Evolutionary conservation across 2,113 vertebrate genomes (phyloP).

Genomic region (Pseudorhombus dupliciocellatus): DNA sequence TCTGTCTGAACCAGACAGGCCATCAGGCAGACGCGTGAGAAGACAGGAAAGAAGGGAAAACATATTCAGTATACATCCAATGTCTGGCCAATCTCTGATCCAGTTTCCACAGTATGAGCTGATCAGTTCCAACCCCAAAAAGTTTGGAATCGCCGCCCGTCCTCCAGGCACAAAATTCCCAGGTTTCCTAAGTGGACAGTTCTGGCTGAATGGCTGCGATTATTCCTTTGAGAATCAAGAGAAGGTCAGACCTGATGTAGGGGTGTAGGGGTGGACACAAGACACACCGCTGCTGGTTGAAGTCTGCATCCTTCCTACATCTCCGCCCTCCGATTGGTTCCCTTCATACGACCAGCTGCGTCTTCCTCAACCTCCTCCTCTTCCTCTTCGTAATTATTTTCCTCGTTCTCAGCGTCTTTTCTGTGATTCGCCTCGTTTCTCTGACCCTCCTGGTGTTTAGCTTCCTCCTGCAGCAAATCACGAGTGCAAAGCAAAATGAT

Average conservation of each 20-base stretch:
- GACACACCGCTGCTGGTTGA: conserved; percentile 44
- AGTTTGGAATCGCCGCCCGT: conserved; percentile 36
- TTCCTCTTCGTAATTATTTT: conserved; percentile 91
- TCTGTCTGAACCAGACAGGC: conserved; percentile 36
- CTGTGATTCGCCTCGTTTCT: conserved; percentile 77
- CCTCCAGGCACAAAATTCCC: conserved; percentile 28
- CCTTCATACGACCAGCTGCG: conserved; percentile 72
- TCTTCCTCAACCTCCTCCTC: conserved; percentile 88
- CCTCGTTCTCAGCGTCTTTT: conserved; percentile 71
- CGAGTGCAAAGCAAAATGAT: not conserved
- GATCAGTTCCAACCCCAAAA: conserved; percentile 48
- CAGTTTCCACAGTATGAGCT: conserved; percentile 53
- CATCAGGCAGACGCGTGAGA: conserved; percentile 31
- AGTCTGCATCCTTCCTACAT: conserved; percentile 82
- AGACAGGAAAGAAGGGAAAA: conserved; percentile 37
- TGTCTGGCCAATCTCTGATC: conserved; percentile 37
- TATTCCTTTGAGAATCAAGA: conserved; percentile 38
- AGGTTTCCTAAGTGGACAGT: conserved; percentile 27
- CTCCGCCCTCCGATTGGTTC: conserved; percentile 85
- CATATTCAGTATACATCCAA: conserved; percentile 32
- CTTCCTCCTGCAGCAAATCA: conserved; percentile 65
- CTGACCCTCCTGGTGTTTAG: conserved; percentile 64
- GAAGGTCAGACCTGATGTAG: conserved; percentile 22
- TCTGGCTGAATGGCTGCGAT: conserved; percentile 43
- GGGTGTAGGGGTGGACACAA: conserved; percentile 6